phyloP scores from a whole-genome alignment of 1,140 invertebrate genomes.

The Ceratosolen fusciceps region DNA sequence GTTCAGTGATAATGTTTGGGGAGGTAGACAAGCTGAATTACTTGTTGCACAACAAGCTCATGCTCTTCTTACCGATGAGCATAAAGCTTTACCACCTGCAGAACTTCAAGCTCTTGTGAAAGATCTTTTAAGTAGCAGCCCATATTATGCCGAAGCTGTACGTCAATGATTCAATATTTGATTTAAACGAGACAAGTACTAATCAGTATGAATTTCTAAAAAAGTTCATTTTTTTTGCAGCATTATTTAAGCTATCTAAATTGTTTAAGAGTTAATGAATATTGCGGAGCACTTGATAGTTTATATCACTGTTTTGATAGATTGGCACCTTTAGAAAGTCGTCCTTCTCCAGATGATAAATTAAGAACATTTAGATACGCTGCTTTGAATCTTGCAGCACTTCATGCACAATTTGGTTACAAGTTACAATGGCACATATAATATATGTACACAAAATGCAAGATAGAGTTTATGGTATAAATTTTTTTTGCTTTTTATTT shows the following conservation, averaged over 20 bases:
- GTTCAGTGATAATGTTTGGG: constrained; percentile 75
- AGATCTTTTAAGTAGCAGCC: constrained; percentile 84
- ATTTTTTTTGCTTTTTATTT: constrained; percentile 49
- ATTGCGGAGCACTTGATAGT: constrained; percentile 86
- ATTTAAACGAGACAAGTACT: not conserved
- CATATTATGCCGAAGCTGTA: constrained; percentile 86
- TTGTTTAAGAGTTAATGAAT: constrained; percentile 88
- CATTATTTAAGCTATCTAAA: constrained; percentile 94
- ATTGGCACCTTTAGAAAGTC: constrained; percentile 73
- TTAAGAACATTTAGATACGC: constrained; percentile 87
- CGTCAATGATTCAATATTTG: constrained; percentile 57
- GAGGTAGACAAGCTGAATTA: constrained; percentile 87
- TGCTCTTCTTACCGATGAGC: constrained; percentile 84
- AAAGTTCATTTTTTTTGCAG: constrained; percentile 71
- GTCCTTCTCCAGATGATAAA: constrained; percentile 75
- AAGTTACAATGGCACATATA: constrained; percentile 73
- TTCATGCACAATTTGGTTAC: constrained; percentile 89
- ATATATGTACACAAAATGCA: too few species aligned
- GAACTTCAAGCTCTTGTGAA: constrained; percentile 83
- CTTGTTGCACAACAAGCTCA: constrained; percentile 89
- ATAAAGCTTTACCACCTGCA: constrained; percentile 81
- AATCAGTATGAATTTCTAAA: not conserved
- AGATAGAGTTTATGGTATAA: constrained; percentile 23
- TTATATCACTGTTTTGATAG: constrained; percentile 90
- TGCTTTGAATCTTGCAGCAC: constrained; percentile 88